Conservation (phyloP, 2,797 vertebrate species). For the Pelobates cultripes region DNA sequence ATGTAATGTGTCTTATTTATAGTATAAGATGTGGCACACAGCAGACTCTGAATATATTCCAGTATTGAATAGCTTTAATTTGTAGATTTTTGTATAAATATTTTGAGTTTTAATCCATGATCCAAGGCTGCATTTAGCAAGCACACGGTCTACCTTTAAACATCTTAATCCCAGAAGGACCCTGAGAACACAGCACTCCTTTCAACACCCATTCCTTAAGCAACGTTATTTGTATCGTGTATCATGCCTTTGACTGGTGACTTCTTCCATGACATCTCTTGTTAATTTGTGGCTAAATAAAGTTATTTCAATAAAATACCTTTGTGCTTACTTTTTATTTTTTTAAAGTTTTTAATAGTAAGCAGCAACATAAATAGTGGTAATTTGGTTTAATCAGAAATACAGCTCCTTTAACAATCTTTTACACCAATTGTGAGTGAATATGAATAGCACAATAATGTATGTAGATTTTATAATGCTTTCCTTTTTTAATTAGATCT, state of each 20-base stretch:
- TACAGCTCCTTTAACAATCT: too few species aligned
- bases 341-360: background rate
- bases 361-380: too few species aligned
- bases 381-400: too few species aligned
- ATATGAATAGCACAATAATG: too few species aligned
- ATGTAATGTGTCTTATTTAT: background rate
- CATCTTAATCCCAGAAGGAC: background rate
- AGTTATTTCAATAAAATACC: constrained; percentile 47
- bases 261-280: constrained; percentile 28
- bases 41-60: background rate
- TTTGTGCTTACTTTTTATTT: background rate
- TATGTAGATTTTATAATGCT: too few species aligned
- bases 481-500: too few species aligned
- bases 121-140: constrained; percentile 45
- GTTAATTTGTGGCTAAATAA: constrained; percentile 49
- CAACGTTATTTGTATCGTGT: constrained; percentile 46
- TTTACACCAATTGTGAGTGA: too few species aligned
- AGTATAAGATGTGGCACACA: background rate
- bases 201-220: constrained; percentile 20
- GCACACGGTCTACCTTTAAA: constrained; percentile 34
- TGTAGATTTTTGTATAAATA: too few species aligned
- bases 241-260: constrained; percentile 41
- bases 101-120: background rate
- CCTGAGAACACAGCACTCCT: constrained; percentile 14
- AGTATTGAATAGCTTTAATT: background rate